Conservation (phyloP, 1,140 invertebrate species). For the Drepana arcuata region DNA sequence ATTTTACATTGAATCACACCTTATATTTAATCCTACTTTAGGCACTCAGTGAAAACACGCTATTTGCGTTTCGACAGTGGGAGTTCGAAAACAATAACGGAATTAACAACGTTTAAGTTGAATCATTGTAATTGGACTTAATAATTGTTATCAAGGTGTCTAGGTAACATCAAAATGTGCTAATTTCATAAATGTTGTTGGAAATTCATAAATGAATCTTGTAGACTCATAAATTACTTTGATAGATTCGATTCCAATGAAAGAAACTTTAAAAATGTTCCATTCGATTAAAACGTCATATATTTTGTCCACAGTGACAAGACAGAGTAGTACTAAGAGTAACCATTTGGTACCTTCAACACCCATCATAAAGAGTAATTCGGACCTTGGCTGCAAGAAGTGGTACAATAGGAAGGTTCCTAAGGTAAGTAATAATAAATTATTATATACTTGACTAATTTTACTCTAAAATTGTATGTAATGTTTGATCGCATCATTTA, state of each 20-base stretch:
- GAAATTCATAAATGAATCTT: background rate
- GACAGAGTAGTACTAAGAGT: slow-evolving; percentile 28
- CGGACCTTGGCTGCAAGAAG: slow-evolving; percentile 38
- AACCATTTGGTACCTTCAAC: slow-evolving; percentile 27
- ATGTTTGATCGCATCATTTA: no score
- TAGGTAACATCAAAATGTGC: no score
- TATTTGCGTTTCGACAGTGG: no score
- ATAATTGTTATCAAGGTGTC: no score
- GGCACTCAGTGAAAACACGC: no score
- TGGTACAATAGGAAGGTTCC: slow-evolving; percentile 30
- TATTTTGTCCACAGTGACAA: slow-evolving; percentile 25
- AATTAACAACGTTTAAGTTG: no score
- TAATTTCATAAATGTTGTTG: background rate
- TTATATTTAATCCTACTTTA: no score
- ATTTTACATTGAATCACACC: no score
- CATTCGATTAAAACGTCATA: background rate
- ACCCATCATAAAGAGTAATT: slow-evolving; percentile 29
- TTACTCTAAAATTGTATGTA: no score
- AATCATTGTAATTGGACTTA: no score
- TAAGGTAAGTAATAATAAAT: slow-evolving; percentile 33
- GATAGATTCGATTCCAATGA: background rate
- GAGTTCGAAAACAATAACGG: no score
- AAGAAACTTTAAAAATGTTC: background rate
- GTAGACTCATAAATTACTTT: background rate
- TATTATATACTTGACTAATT: no score